These are phyloP conservation scores for Chaetodon trifascialis DNA, from an alignment of 2,113 vertebrate genomes.

Conservation along the genomic window DNA sequence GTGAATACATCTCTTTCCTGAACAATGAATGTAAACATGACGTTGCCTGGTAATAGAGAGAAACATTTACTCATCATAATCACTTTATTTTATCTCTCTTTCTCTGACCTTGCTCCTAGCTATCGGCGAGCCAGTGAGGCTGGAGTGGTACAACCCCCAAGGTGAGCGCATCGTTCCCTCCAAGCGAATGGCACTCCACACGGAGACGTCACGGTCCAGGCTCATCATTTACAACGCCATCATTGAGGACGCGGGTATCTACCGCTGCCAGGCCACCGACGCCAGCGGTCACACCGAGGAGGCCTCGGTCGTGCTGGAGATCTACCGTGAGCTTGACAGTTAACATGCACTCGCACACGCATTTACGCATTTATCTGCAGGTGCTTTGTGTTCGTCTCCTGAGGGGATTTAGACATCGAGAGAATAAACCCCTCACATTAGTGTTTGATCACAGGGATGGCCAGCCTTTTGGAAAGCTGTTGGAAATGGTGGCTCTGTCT, in stretches of 20 bases:
- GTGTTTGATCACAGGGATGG: constrained; percentile 52
- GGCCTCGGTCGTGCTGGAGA: constrained; percentile 97
- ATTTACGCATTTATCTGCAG: constrained; percentile 7
- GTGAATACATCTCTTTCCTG: background rate
- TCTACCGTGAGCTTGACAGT: constrained; percentile 92
- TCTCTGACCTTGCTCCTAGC: constrained; percentile 78
- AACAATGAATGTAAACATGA: background rate
- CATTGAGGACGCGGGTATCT: constrained; percentile 96
- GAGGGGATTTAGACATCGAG: constrained; percentile 29
- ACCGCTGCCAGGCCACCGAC: constrained; percentile 94
- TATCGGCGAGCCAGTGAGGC: constrained; percentile 92
- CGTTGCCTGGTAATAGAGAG: background rate
- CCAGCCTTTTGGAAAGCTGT: background rate
- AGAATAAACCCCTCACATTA: constrained; percentile 52
- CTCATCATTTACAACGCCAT: constrained; percentile 97
- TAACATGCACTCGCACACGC: background rate
- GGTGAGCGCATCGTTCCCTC: constrained; percentile 92
- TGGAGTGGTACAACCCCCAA: constrained; percentile 98
- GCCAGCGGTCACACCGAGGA: constrained; percentile 91
- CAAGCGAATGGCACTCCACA: constrained; percentile 91
- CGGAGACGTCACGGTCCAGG: constrained; percentile 90
- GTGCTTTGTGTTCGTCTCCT: constrained; percentile 18
- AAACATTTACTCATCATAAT: background rate
- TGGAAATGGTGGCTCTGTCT: background rate
- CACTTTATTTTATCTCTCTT: background rate